Evolutionary conservation across 2,113 vertebrate genomes (phyloP).

Genomic region (Struthidea cinerea): DNA sequence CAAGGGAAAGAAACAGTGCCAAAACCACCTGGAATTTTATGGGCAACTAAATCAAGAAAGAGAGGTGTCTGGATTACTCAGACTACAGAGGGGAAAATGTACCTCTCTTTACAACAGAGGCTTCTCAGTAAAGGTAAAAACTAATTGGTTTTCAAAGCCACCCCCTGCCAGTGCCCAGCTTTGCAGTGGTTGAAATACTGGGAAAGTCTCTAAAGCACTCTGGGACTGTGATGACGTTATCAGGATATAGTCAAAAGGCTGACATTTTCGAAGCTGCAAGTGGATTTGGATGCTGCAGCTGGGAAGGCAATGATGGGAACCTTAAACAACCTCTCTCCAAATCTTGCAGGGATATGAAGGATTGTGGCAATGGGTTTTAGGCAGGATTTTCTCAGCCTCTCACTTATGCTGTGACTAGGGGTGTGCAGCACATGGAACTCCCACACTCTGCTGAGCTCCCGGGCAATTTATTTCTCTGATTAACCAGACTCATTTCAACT

Average conservation of each 20-base stretch:
- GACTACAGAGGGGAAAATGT: background rate
- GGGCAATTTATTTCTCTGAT: background rate
- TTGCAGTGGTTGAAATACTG: background rate
- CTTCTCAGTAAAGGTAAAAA: background rate
- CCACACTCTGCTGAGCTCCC: background rate
- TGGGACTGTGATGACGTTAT: background rate
- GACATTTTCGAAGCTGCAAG: background rate
- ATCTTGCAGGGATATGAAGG: background rate
- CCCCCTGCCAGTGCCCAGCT: background rate
- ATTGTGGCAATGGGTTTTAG: background rate
- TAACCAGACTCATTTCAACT: background rate
- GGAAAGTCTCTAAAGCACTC: background rate
- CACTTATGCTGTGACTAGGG: background rate
- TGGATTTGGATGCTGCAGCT: background rate
- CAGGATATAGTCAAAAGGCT: background rate
- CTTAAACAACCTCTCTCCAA: background rate
- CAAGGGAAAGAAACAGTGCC: constrained; percentile 38
- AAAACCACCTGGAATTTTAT: constrained; percentile 66
- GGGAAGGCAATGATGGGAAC: background rate
- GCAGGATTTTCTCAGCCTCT: background rate
- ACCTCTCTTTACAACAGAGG: background rate
- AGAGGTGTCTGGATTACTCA: constrained; percentile 2
- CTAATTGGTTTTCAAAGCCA: background rate
- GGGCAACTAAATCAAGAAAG: constrained; percentile 61
- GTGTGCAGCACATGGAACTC: background rate